Evolutionary conservation across 2,888 invertebrate species (phyloP), one percentile per base, ranked within the genome.

Genomic region (Plagodis dolabraria): DNA sequence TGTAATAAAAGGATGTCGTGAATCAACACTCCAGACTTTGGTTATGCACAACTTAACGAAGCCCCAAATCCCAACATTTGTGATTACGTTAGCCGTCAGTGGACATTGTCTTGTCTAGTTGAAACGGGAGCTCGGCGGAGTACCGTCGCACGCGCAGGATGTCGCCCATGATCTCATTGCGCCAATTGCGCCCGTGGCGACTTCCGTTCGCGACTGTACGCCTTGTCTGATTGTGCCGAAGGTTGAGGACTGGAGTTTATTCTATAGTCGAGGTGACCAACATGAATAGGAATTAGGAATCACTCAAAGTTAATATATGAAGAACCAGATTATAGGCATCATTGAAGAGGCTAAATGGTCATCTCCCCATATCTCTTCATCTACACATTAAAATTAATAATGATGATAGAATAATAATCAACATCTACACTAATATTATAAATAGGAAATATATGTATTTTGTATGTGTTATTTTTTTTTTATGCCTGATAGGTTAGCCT

Each of bases 151-250:
- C 70, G 75, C 78, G 75, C 83, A 79, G 85, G 85, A 85, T 75
- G 80, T 68, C 55, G 57, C 71, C 81, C 84, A 85, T 85, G 80
- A 81, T 79, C 85, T 85, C 85, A 85, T 83, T 86, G 82, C 68
- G 64, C 63, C 85, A 85, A 86, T 85, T 80, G 72, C 65, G 78
- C 64, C 75, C 75, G 75, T 64, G 75, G 72, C 72, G 63, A 70
- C 72, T 76, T 86, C 85, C 86, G 81, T 73, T 64, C 69, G 57
- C 52, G 65, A 65, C 57, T 68, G 68, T 64, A 68, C 70, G 65
- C 68, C 67, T 64, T 71, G 63, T 65, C 68, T 68, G 58, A 63
- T 61, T 66, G 45, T 52, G 33, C 61, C 67, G 69, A 74, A 63
- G 68, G 69, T 70, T 61, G 34, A 46, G 10, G 10, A 40, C 40